Percentiles rank a stretch among this genome's conserved stretches.
These are phyloP conservation scores for Ophiothrix spiculata DNA, from an alignment of 35 echinoderm and acorn worm genomes.

Conservation along the genomic window DNA sequence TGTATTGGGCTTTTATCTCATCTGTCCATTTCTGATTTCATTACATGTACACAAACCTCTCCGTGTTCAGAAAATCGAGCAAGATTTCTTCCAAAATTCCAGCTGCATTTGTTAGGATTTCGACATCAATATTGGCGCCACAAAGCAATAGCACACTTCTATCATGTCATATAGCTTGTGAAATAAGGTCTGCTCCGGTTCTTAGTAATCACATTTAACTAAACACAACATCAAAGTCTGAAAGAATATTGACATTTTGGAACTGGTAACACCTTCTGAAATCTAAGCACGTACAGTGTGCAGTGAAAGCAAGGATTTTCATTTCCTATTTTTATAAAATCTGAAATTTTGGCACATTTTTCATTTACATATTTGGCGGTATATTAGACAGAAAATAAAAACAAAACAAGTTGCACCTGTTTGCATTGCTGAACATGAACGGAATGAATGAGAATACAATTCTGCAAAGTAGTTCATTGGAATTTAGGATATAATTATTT, in stretches of 20 bases:
- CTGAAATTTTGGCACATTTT: background rate
- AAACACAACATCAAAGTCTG: background rate
- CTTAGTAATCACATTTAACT: background rate
- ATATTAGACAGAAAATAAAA: background rate
- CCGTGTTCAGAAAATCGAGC: background rate
- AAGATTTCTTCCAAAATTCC: slow-evolving; percentile 6
- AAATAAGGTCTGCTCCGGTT: background rate
- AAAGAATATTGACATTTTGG: slow-evolving; percentile 10
- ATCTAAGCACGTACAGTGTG: background rate
- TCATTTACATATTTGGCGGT: slow-evolving; percentile 5
- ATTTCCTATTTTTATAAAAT: background rate
- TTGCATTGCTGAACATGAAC: background rate
- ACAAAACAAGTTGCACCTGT: background rate
- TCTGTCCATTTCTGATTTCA: slow-evolving; percentile 15
- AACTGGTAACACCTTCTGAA: background rate
- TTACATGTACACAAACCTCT: slow-evolving; percentile 6
- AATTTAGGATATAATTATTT: too few relatives aligned
- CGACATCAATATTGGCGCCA: slow-evolving; percentile 8
- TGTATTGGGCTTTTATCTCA: slow-evolving; percentile 15
- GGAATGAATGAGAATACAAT: background rate
- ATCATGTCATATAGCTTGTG: background rate
- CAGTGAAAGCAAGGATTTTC: background rate
- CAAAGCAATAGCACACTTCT: background rate
- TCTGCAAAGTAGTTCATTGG: too few relatives aligned
- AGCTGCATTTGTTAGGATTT: slow-evolving; percentile 3